Evolutionary conservation across 2,113 vertebrate species (phyloP).

Genomic region (Ivindomyrus marchei): DNA sequence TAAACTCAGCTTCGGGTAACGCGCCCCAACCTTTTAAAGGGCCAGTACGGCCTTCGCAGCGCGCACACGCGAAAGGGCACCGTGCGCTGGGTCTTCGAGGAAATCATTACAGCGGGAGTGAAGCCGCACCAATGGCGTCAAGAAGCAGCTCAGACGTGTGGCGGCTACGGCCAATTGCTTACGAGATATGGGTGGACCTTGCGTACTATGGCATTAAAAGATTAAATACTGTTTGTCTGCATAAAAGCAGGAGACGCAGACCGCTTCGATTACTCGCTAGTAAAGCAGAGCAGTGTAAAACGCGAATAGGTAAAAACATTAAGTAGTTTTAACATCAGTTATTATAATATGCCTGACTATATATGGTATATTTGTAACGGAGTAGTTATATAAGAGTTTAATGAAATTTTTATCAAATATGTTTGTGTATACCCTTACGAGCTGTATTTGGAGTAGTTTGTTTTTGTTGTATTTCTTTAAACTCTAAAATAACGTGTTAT

Average conservation of each 20-base stretch:
- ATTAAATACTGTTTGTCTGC: neutral
- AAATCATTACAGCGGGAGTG: constrained; percentile 31
- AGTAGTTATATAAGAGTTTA: neutral
- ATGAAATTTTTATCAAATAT: neutral
- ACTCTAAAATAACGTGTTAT: neutral
- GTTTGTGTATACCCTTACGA: neutral
- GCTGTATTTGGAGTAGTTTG: neutral
- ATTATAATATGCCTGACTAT: neutral
- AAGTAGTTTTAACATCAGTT: neutral
- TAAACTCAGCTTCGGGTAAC: neutral
- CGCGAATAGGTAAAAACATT: neutral
- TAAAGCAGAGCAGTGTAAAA: neutral
- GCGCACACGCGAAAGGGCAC: neutral
- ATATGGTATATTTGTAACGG: neutral
- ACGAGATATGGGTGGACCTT: constrained; percentile 20
- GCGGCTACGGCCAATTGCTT: constrained; percentile 30
- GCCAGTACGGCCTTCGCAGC: neutral
- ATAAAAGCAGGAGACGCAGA: neutral
- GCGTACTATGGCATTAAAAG: neutral
- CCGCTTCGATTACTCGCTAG: neutral
- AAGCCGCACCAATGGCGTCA: constrained; percentile 33
- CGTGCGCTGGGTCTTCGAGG: neutral
- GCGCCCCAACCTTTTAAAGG: constrained; percentile 10
- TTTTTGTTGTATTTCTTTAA: neutral
- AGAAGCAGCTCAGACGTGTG: neutral